Evolutionary conservation across 35 echinoderm and acorn worm species (phyloP), one percentile per base, ranked within the genome.

Genomic region (Heliocidaris tuberculata): DNA sequence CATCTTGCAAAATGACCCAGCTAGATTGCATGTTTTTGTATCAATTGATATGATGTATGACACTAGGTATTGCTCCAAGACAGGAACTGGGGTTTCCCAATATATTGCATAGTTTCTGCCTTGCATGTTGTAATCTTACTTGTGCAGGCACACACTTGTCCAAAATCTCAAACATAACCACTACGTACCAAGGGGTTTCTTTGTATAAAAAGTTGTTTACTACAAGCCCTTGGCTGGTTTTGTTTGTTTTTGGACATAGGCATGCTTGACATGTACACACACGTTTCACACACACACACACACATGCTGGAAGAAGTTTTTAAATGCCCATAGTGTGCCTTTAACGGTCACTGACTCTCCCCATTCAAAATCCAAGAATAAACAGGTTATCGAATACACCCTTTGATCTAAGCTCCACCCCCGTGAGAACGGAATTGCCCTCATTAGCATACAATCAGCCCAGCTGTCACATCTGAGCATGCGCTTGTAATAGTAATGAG

Each of bases 381-480:
- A 78, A 89, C 87, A 42, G 87, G 87, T 89, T 89, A 89, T 27
- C 31, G 31, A 89, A 89, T 32, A 47, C 31, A n/a, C 87, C 47
- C 87, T 42, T 48, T 89, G 17, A 78, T 78, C 87, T 32, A 89
- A 89, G 87, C 87, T 48, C 31, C 87, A 89, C 87, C 87, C 87
- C 87, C 87, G 47, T 47, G 87, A 47, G 31, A 48, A 48, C 31
- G 11, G 32, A 48, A 32, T 89, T 89, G 87, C 12, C 32, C 6
- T 9, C 32, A 89, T 89, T 89, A 89, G 87, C 87, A 89, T 89
- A 89, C 87, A 89, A 89, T 89, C 87, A 89, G 87, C 87, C 87
- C 87, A 89, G 87, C 87, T 89, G 87, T 89, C 47, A 24, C 87
- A 47, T 89, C 31, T 89, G 87, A 89, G 87, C 47, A 48, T 89